These are phyloP conservation scores for Brachyistius frenatus DNA, from an alignment of 2,113 vertebrate species.

Conservation along the genomic window DNA sequence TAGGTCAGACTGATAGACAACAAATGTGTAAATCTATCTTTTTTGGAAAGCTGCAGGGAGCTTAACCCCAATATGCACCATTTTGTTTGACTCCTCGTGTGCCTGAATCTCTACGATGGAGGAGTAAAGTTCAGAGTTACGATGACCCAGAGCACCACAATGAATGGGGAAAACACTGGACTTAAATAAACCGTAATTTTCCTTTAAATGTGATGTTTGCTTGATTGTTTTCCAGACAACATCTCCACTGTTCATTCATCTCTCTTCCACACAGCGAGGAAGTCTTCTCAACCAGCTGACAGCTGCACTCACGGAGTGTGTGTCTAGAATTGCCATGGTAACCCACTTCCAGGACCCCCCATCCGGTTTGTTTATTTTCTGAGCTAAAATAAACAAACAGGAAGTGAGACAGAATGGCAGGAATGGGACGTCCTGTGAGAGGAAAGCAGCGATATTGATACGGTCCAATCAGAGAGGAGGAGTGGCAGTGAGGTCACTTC, in stretches of 20 bases:
- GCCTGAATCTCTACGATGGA: too few species aligned
- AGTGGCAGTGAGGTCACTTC: conserved; percentile 39
- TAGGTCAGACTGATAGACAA: too few species aligned
- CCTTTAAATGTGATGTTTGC: conserved; percentile 15
- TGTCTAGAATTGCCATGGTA: conserved; percentile 22
- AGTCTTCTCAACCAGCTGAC: conserved; percentile 54
- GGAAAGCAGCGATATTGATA: not conserved
- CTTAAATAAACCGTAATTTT: not conserved
- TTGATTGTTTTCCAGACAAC: conserved; percentile 35
- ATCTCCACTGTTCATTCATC: conserved; percentile 46
- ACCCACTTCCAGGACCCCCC: conserved; percentile 1
- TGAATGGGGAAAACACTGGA: not conserved
- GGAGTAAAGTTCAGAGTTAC: not conserved
- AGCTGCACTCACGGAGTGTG: conserved; percentile 40
- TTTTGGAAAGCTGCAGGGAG: too few species aligned
- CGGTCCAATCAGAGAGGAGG: conserved; percentile 2
- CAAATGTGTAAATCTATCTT: too few species aligned
- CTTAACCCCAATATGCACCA: too few species aligned
- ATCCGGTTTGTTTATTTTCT: conserved; percentile 40
- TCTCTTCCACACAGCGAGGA: conserved; percentile 37
- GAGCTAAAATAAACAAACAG: conserved; percentile 51
- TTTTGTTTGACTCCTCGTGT: too few species aligned
- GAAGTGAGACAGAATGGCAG: conserved; percentile 50
- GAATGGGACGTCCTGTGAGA: conserved; percentile 47
- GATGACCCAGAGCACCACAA: not conserved